Evolutionary conservation across 2,888 invertebrate species (phyloP).

Genomic region (Melitaea athalia): DNA sequence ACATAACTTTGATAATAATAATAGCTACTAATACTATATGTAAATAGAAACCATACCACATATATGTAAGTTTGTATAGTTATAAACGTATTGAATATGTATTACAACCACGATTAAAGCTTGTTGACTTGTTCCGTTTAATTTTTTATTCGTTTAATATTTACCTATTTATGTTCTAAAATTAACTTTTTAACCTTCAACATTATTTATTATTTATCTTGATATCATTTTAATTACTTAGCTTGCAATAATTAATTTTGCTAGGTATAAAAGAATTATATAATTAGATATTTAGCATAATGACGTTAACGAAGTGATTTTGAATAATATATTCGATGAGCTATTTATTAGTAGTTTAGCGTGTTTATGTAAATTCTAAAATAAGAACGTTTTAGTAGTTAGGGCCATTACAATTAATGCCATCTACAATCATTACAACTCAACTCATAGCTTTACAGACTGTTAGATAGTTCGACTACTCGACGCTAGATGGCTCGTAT

Average conservation of each 20-base stretch:
- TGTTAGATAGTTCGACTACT: slow-evolving; percentile 52
- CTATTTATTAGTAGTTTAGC: neutral
- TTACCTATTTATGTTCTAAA: slow-evolving; percentile 17
- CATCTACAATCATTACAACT: slow-evolving; percentile 32
- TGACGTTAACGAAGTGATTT: neutral
- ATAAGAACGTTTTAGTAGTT: neutral
- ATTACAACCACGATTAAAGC: neutral
- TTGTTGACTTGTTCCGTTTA: slow-evolving; percentile 12
- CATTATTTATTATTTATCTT: slow-evolving; percentile 17
- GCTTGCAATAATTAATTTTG: neutral
- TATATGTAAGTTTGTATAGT: neutral
- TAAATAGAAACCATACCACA: neutral
- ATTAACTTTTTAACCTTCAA: slow-evolving; percentile 13
- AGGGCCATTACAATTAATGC: no score
- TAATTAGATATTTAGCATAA: slow-evolving; percentile 1
- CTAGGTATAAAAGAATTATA: neutral
- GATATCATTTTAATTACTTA: neutral
- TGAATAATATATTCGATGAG: neutral
- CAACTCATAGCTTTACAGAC: neutral
- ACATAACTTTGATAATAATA: neutral
- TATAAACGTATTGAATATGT: neutral
- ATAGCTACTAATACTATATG: neutral
- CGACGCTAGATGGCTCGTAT: slow-evolving; percentile 52
- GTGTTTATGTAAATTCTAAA: neutral
- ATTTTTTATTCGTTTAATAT: slow-evolving; percentile 8